Conservation (phyloP, 2,888 invertebrate species). For the Beris morrisii region DNA sequence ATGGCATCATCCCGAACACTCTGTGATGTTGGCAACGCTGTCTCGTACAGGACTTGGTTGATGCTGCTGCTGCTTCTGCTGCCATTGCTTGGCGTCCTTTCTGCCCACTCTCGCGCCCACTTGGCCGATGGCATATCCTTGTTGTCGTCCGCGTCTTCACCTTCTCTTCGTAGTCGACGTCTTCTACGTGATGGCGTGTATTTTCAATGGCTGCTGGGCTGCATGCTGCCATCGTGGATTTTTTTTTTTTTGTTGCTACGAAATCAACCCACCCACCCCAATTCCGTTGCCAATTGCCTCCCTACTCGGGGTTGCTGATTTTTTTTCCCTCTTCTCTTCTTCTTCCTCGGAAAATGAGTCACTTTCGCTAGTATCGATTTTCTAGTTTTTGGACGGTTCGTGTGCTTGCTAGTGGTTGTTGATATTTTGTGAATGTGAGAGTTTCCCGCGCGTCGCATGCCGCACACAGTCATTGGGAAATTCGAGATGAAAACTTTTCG, state of each 20-base stretch:
- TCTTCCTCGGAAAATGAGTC: conserved; percentile 41
- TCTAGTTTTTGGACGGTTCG: conserved; percentile 33
- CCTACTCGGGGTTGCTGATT: conserved; percentile 21
- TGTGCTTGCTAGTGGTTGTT: no score
- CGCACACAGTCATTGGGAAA: no score
- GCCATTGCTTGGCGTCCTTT: not conserved
- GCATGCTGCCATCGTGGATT: not conserved
- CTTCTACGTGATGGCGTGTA: not conserved
- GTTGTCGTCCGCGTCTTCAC: conserved; percentile 5
- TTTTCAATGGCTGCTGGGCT: not conserved
- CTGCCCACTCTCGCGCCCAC: conserved; percentile 10
- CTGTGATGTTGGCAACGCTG: not conserved
- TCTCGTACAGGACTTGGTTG: not conserved
- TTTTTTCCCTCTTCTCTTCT: conserved; percentile 17
- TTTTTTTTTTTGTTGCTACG: not conserved
- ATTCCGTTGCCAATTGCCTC: not conserved
- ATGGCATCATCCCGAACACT: conserved; percentile 1
- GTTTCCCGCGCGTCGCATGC: no score
- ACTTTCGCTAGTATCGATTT: conserved; percentile 44
- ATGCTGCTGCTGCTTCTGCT: not conserved
- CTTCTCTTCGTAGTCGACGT: not conserved
- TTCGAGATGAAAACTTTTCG: no score
- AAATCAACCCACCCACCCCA: conserved; percentile 2
- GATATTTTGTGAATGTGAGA: no score
- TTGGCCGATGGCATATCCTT: conserved; percentile 22